Evolutionary conservation across 1,140 invertebrate species (phyloP).

Genomic region (Lordiphosa stackelbergi): DNA sequence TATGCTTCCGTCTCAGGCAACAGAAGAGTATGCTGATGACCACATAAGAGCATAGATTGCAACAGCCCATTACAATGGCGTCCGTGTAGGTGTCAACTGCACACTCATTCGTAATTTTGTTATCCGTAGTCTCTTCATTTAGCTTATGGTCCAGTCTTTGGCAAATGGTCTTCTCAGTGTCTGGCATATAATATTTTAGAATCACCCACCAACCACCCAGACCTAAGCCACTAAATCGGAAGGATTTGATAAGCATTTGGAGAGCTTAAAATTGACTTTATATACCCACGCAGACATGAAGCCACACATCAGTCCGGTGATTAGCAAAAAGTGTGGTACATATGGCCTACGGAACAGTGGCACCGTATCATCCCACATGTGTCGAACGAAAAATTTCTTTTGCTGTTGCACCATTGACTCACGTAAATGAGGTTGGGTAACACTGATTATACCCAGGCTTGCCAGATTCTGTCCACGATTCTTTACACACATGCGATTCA

Average conservation of each 20-base stretch:
- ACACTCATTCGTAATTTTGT: too few species aligned
- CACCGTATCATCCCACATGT: slow-evolving; percentile 17
- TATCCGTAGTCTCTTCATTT: neutral
- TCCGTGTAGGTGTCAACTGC: neutral
- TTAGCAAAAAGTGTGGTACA: neutral
- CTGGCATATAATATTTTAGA: slow-evolving; percentile 7
- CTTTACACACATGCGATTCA: slow-evolving; percentile 29
- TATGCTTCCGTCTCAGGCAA: slow-evolving; percentile 11
- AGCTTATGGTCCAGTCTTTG: neutral
- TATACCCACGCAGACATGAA: slow-evolving; percentile 13
- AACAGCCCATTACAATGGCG: slow-evolving; percentile 10
- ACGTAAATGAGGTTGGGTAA: slow-evolving; percentile 18
- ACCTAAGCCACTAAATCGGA: slow-evolving; percentile 12
- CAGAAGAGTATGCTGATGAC: slow-evolving; percentile 21
- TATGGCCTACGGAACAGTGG: slow-evolving; percentile 8
- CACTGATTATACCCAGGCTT: slow-evolving; percentile 22
- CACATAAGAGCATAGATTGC: slow-evolving; percentile 10
- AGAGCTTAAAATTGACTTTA: neutral
- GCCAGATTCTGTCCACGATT: slow-evolving; percentile 44
- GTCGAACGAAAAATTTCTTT: neutral
- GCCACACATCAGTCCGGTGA: neutral
- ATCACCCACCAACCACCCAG: slow-evolving; percentile 40
- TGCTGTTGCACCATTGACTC: too few species aligned
- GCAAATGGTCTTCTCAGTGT: slow-evolving; percentile 18
- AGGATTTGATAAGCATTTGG: neutral